Evolutionary conservation across 1,140 invertebrate genomes (phyloP).

Genomic region (Cydia splendana): DNA sequence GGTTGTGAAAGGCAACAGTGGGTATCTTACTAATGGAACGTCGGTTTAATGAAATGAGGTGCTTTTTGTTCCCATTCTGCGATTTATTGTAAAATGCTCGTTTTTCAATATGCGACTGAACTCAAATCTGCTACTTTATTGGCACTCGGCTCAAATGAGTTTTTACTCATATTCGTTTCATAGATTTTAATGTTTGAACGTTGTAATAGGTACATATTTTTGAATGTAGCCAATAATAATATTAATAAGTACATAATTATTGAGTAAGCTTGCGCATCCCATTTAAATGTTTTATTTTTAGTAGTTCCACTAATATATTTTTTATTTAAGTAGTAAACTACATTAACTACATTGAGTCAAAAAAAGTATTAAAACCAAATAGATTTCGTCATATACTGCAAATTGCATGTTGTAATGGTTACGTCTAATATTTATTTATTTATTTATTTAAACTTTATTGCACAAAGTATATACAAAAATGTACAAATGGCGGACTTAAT

Average conservation of each 20-base stretch:
- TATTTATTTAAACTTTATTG: too few relatives aligned
- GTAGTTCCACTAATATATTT: not conserved
- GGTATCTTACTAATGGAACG: constrained; percentile 66
- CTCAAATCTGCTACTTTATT: constrained; percentile 47
- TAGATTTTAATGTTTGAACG: not conserved
- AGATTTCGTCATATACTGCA: too few relatives aligned
- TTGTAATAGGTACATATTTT: not conserved
- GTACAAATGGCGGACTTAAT: too few relatives aligned
- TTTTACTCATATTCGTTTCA: constrained; percentile 17
- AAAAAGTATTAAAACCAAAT: too few relatives aligned
- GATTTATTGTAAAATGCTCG: constrained; percentile 64
- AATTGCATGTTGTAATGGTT: too few relatives aligned
- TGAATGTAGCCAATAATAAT: not conserved
- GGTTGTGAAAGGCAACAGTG: not conserved
- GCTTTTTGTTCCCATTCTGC: constrained; percentile 52
- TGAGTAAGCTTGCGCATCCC: not conserved
- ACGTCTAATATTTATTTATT: too few relatives aligned
- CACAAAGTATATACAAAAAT: too few relatives aligned
- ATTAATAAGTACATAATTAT: not conserved
- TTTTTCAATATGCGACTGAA: constrained; percentile 61
- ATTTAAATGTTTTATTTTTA: not conserved
- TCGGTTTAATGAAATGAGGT: constrained; percentile 71
- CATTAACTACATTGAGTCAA: too few relatives aligned
- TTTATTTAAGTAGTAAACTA: too few relatives aligned
- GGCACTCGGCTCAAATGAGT: constrained; percentile 24